Conservation (phyloP, 2,888 invertebrate genomes). For the Stenchaetothrips biformis region DNA sequence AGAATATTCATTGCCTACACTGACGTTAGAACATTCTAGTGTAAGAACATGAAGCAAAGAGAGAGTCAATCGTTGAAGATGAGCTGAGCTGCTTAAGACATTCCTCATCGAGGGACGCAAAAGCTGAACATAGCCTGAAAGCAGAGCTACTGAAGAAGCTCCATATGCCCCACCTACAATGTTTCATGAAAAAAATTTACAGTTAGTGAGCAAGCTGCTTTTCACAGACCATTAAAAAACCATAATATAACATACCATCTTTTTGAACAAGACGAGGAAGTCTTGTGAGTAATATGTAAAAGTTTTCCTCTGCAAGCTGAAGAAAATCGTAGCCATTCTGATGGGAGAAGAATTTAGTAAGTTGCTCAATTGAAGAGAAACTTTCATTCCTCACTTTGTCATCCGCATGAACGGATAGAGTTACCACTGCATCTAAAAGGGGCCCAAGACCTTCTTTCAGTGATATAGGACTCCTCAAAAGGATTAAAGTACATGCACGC, state of each 20-base stretch:
- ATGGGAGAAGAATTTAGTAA: background rate
- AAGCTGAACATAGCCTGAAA: background rate
- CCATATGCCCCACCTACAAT: background rate
- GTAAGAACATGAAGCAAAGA: constrained; percentile 1
- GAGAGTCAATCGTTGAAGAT: background rate
- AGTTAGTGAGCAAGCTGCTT: background rate
- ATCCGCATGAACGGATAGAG: background rate
- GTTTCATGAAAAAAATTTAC: background rate
- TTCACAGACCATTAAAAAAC: background rate
- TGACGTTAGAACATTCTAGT: background rate
- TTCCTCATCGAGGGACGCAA: background rate
- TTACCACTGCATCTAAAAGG: background rate
- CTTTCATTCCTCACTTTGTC: background rate
- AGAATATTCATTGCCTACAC: background rate
- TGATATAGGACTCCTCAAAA: background rate
- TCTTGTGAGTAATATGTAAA: constrained; percentile 12
- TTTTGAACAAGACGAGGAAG: constrained; percentile 3
- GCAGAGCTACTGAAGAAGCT: background rate
- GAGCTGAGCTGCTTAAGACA: background rate
- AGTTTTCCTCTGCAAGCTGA: constrained; percentile 1
- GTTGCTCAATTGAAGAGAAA: background rate
- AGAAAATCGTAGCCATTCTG: background rate
- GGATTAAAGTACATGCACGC: background rate
- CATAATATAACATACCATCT: background rate
- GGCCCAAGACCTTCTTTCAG: background rate